Base-by-base conservation (phyloP, 1,140 invertebrate genomes). In the Zelostemma sp. region DNA sequence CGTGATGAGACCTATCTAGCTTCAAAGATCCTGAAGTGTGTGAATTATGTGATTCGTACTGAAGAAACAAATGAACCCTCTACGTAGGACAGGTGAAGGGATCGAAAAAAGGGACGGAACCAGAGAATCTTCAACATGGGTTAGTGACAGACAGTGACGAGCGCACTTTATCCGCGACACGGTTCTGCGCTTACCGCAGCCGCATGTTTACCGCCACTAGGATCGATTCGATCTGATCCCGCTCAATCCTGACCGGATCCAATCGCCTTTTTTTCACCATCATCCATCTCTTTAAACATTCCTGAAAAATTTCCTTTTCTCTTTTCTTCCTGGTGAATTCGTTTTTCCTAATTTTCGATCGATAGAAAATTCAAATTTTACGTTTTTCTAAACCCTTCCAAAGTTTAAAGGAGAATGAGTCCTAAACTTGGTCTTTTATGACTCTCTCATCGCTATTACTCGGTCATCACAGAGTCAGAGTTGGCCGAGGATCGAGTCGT, bases 151-250 rank as follows among this genome's bases (percentile, higher is more conserved):
- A 81, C 81, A 81, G 76, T 80, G 80, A 82, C 74, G 74, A 74
- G 75, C 73, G 75, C 75, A 80, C 80, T 83, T 83, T 82, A 83
- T 83, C 78, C 77, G 68, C 79, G 74, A 83, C 81, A 83, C 71
- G 81, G 71, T 82, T 83, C 80, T 82, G 77, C 81, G 81, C 81
- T 83, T 83, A 83, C 80, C 80, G 59, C 76, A 79, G 73, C 77
- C 76, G 77, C 72, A 66, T 74, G 70, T 73, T 79, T 72, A 80
- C 75, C 73, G 68, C 69, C 67, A 69, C 69, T 40, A 48, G 28
- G 35, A 72, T 64, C 65, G 72, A 80, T 79, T 75, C 72, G 73
- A 79, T 81, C 74, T 73, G 72, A 80, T 81, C 72, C 69, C 43
- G 73, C 74, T 62, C 54, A 64, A 73, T 73, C 70, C 12, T 69